phyloP scores from a whole-genome alignment of 2,113 vertebrate species.

The Esox niger region DNA sequence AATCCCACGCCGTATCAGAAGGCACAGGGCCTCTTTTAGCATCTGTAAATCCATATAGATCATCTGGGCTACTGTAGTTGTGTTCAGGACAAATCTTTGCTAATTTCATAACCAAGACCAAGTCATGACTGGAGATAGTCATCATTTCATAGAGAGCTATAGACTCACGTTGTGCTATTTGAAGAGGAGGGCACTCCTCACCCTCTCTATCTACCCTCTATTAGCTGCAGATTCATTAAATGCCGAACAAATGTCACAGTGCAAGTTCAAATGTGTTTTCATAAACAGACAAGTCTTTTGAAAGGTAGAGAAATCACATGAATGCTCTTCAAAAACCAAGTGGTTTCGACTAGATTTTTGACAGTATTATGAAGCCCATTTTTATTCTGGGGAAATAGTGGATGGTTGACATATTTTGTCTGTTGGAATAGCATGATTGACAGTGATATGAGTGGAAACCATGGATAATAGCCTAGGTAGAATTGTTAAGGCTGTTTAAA shows the following conservation, averaged over 20 bases:
- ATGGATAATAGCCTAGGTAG: too few species aligned
- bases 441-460: too few species aligned
- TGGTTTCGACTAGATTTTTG: neutral
- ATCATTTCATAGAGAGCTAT: neutral
- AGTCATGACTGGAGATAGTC: neutral
- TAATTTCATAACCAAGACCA: neutral
- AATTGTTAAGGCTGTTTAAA: too few species aligned
- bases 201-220: neutral
- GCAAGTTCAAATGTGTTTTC: neutral
- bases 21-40: neutral
- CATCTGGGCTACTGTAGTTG: neutral
- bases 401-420: too few species aligned
- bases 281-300: neutral
- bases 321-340: neutral
- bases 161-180: too few species aligned
- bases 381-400: too few species aligned
- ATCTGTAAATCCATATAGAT: neutral
- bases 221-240: neutral
- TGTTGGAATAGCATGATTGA: too few species aligned
- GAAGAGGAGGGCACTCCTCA: too few species aligned
- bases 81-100: too few species aligned
- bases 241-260: neutral
- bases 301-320: neutral
- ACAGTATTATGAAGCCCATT: neutral
- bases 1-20: neutral